Base-by-base conservation (phyloP, 2,113 vertebrate species). In the Castor canadensis region DNA sequence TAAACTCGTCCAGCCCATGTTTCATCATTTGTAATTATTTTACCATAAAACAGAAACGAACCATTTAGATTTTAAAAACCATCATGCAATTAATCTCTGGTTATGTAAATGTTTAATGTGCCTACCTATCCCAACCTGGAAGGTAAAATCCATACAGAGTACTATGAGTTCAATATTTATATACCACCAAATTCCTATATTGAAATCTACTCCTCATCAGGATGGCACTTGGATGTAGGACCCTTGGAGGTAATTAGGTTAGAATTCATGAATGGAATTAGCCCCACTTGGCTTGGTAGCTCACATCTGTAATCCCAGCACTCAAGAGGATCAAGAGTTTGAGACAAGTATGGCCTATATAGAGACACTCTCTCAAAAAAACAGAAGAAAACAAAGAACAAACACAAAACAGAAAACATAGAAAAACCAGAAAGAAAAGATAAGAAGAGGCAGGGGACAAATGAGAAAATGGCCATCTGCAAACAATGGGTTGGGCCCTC, bases 11-110 rank as follows among this genome's bases (percentile, higher is more conserved):
- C 40, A 85, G 49, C 4, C 24, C 43, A 66, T 54, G 22, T 73
- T 49, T 28, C 38, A 73, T 71, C 66, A 92, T 84, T 52, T 90
- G 66, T 88, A 60, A 88, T 67, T 76, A 77, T 85, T 88, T 95
- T 92, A 76, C 38, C 47, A 92, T n/a, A 43, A 75, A 76, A 84
- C 10, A 93, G 72, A 95, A 87, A 77, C 38, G 47, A 90, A 32
- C 32, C 52, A 77, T 20, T 56, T 38, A 49, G 35, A 80, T 75
- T 89, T 62, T 83, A 54, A 81, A 92, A 58, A 43, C 24, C 20
- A 72, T 47, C 45, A 89, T 73, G 3, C 28, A 83, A 8, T 77
- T 49, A 69, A 73, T 80, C 9, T 60, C 15, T 49, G 40, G n/a
- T 66, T 30, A 47, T 35, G 30, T 32, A 62, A 87, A 62, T 32